Evolutionary conservation across 2,888 invertebrate species (phyloP), one percentile per base, ranked within the genome.

Genomic region (Agrochola litura): DNA sequence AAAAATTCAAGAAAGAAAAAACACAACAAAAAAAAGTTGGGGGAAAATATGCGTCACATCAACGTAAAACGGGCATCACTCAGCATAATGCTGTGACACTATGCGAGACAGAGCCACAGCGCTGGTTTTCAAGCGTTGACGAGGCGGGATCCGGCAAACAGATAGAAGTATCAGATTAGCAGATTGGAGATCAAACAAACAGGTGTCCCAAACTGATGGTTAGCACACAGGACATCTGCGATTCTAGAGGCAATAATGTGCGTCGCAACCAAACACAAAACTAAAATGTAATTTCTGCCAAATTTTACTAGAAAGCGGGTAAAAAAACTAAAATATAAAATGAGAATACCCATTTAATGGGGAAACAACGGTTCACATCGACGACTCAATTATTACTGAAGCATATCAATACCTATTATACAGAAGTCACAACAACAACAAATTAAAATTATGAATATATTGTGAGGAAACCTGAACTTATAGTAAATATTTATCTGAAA

Each of bases 331-430:
- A 19, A 6, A 65, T 43, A 65, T 63, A 41, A 22, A 67, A 22
- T 37, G 2, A 30, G 22, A 67, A 37, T 37, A 54, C 30, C 67
- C 9, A 67, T 37, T 37, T 30, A 6, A 49, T 30, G 14, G 0
- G 6, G 16, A n/a, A n/a, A 22, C 30, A 25, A 37, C 22, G 6
- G 16, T 22, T 73, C 58, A 73, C 43, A 73, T 41, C 22, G 25
- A 4, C 12, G 30, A 56, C 43, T 30, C 30, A 76, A 60, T 60
- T n/a, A 60, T 60, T 58, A 49, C 22, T 76, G 56, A 49, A 37
- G 10, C 14, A 76, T 58, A 58, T 58, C 16, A 22, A 67, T 10
- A 56, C 22, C 16, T 25, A 30, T 49, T 75, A 10, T 25, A 37
- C 12, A n/a, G 22, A 14, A 5, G 10, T 16, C 30, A 60, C 37